Conservation (phyloP, 1,140 invertebrate species). For the Pachypsylla venusta region DNA sequence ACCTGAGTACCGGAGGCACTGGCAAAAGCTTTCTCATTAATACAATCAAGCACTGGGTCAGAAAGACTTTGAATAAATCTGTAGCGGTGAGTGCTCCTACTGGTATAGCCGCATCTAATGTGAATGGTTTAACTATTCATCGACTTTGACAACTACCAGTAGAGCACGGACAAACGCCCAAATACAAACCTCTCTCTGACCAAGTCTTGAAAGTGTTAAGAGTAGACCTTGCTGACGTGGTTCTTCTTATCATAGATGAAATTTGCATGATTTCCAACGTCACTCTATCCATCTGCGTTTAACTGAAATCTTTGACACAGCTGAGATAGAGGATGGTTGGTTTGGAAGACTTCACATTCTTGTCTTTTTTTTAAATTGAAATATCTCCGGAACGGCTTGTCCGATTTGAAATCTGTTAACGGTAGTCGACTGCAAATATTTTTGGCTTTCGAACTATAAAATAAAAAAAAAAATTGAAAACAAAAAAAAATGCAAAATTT, state of each 20-base stretch:
- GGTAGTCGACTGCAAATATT: too few relatives aligned
- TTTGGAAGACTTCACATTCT: slow-evolving; percentile 17
- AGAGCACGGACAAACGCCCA: slow-evolving; percentile 20
- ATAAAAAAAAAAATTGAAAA: too few relatives aligned
- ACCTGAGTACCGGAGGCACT: too few relatives aligned
- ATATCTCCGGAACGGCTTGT: too few relatives aligned
- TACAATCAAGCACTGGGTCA: slow-evolving; percentile 17
- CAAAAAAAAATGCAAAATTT: too few relatives aligned
- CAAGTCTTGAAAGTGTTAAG: slow-evolving; percentile 23
- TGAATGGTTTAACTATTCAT: slow-evolving; percentile 24
- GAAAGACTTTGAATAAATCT: slow-evolving; percentile 19
- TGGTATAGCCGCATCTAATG: slow-evolving; percentile 24
- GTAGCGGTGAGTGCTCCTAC: slow-evolving; percentile 23
- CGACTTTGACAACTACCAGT: slow-evolving; percentile 24
- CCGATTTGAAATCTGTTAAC: too few relatives aligned
- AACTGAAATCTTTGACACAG: slow-evolving; percentile 19
- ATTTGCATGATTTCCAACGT: slow-evolving; percentile 29
- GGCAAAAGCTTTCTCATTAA: slow-evolving; percentile 23
- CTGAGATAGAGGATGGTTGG: slow-evolving; percentile 17
- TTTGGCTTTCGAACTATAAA: too few relatives aligned
- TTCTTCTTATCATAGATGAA: slow-evolving; percentile 28
- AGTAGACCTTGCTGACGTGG: slow-evolving; percentile 22
- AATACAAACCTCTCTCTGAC: slow-evolving; percentile 21
- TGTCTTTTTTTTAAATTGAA: too few relatives aligned
- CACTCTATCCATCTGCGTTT: slow-evolving; percentile 19